A percentile compares a stretch with the other conserved stretches of the same genome.
These are phyloP conservation scores for Elegia similella DNA, from an alignment of 2,888 invertebrate species.

Conservation along the genomic window DNA sequence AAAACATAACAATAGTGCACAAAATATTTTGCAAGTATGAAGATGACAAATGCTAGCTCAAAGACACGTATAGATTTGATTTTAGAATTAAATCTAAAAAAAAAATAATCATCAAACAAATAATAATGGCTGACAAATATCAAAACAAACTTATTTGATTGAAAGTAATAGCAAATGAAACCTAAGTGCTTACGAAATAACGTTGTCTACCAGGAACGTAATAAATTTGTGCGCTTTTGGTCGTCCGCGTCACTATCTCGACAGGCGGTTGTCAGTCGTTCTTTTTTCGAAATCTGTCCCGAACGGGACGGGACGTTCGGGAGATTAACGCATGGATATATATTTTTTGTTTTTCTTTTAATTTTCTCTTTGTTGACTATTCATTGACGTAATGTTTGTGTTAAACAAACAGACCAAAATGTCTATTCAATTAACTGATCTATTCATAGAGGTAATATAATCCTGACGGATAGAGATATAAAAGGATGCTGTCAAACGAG, in stretches of 20 bases:
- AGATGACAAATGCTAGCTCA: background rate
- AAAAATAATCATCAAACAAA: background rate
- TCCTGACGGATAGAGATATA: too few species aligned
- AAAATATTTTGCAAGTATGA: background rate
- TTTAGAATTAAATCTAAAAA: background rate
- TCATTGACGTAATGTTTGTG: too few species aligned
- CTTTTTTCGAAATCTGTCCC: constrained; percentile 27
- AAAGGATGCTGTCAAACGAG: too few species aligned
- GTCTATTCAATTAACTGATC: too few species aligned
- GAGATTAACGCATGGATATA: constrained; percentile 16
- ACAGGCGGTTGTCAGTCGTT: constrained; percentile 30
- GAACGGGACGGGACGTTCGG: constrained; percentile 17
- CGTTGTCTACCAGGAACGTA: background rate
- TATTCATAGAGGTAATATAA: too few species aligned
- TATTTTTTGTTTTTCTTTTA: constrained; percentile 11
- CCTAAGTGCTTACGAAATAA: background rate
- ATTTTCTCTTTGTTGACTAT: background rate
- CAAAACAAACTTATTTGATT: background rate
- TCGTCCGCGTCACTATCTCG: constrained; percentile 28
- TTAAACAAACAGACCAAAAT: too few species aligned
- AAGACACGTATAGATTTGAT: background rate
- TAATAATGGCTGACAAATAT: background rate
- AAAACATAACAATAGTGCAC: background rate
- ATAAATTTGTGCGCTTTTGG: constrained; percentile 15
- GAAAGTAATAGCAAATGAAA: background rate